These are phyloP conservation scores for Falco peregrinus DNA, from an alignment of 2,797 vertebrate genomes.

Conservation along the genomic window DNA sequence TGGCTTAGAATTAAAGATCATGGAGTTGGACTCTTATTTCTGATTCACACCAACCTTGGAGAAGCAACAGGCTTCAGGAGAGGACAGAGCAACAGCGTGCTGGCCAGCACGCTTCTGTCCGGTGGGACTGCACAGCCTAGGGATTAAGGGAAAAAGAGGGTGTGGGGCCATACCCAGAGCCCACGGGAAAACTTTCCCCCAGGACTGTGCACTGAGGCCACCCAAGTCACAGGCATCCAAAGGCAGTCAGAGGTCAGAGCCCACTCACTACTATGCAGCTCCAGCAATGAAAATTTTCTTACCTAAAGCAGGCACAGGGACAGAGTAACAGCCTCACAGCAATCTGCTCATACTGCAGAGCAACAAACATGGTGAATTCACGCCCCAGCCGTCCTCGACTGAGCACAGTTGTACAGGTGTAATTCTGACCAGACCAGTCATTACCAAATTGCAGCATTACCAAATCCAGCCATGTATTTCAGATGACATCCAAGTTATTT, in stretches of 20 bases:
- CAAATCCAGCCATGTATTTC: rapidly evolving
- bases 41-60: background rate
- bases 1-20: background rate
- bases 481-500: background rate
- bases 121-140: rapidly evolving
- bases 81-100: background rate
- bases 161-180: rapidly evolving
- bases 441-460: rapidly evolving
- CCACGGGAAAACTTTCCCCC: background rate
- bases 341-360: rapidly evolving
- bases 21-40: background rate
- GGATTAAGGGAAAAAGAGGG: background rate
- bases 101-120: background rate
- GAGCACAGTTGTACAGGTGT: background rate
- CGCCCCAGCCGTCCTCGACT: rapidly evolving
- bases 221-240: rapidly evolving
- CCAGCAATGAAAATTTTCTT: background rate
- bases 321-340: background rate
- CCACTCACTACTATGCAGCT: background rate
- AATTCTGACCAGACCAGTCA: background rate
- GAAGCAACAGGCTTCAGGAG: background rate
- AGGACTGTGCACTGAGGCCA: rapidly evolving
- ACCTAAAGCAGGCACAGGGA: rapidly evolving
- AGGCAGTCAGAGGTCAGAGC: background rate
- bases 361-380: rapidly evolving